phyloP scores from a whole-genome alignment of 2,888 invertebrate species.

The Pedicia rivosa region DNA sequence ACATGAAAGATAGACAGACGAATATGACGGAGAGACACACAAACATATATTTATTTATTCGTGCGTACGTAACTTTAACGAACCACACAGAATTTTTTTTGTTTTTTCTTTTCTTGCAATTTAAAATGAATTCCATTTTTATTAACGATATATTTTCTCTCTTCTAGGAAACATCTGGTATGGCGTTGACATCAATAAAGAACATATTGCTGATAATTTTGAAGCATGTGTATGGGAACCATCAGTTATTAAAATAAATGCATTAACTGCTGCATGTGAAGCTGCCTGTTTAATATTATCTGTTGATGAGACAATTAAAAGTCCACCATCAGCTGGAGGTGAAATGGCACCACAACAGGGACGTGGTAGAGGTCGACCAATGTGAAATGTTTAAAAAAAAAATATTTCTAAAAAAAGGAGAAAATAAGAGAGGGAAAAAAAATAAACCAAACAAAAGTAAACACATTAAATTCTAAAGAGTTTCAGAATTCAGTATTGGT shows the following conservation, averaged over 20 bases:
- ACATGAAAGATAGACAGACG: too few relatives aligned
- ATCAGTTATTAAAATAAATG: slow-evolving; percentile 90
- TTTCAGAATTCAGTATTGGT: not conserved
- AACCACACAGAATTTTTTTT: too few relatives aligned
- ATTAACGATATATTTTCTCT: slow-evolving; percentile 8
- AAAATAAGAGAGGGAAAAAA: too few relatives aligned
- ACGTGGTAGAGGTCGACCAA: slow-evolving; percentile 61
- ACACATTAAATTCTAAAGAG: too few relatives aligned
- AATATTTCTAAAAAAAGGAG: not conserved
- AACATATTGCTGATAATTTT: slow-evolving; percentile 90
- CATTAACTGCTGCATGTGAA: slow-evolving; percentile 87
- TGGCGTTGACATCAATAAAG: slow-evolving; percentile 88
- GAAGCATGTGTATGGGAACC: slow-evolving; percentile 96
- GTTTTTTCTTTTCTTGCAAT: too few relatives aligned
- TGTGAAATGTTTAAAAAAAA: slow-evolving; percentile 24
- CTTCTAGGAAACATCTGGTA: slow-evolving; percentile 65
- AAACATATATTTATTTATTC: too few relatives aligned
- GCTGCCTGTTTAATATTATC: slow-evolving; percentile 91
- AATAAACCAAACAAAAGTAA: not conserved
- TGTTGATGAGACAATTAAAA: slow-evolving; percentile 97
- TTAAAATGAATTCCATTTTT: too few relatives aligned
- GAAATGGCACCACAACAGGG: slow-evolving; percentile 35
- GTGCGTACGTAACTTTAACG: too few relatives aligned
- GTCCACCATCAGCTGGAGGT: slow-evolving; percentile 48
- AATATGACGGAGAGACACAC: too few relatives aligned